A percentile compares a stretch with the other conserved stretches of the same genome.
phyloP scores from a whole-genome alignment of 2,113 vertebrate genomes.

The Heloderma charlesbogerti region DNA sequence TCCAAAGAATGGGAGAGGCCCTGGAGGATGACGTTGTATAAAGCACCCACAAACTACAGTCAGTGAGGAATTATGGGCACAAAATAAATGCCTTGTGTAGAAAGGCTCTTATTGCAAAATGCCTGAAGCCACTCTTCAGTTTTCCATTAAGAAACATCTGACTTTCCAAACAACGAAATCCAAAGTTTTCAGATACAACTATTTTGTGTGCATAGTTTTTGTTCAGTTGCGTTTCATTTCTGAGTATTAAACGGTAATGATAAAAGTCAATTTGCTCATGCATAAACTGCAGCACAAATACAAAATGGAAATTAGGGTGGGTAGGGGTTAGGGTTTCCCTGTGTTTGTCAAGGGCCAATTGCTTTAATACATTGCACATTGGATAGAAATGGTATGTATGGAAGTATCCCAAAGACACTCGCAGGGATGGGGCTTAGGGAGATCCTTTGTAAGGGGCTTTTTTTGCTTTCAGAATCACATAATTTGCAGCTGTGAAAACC shows the following conservation, averaged over 20 bases:
- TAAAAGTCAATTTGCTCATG: constrained; percentile 71
- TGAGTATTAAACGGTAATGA: constrained; percentile 58
- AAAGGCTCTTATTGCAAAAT: constrained; percentile 24
- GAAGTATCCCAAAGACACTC: not conserved
- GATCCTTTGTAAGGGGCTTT: constrained; percentile 13
- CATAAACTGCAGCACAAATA: constrained; percentile 39
- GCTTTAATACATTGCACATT: not conserved
- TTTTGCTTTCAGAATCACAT: constrained; percentile 52
- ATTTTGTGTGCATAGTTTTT: constrained; percentile 46
- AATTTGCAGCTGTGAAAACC: constrained; percentile 41
- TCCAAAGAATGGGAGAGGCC: too few species aligned
- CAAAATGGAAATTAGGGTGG: constrained; percentile 56
- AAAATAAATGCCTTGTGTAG: too few species aligned
- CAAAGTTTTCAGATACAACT: constrained; percentile 41
- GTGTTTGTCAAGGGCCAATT: not conserved
- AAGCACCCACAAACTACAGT: too few species aligned
- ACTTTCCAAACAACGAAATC: constrained; percentile 61
- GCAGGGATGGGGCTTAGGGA: constrained; percentile 39
- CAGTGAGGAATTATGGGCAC: too few species aligned
- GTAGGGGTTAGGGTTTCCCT: constrained; percentile 34
- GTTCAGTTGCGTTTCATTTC: constrained; percentile 63
- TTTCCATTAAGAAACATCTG: constrained; percentile 71
- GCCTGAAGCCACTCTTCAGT: constrained; percentile 41
- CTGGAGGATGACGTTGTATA: too few species aligned
- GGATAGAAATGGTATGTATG: not conserved